phyloP scores from a whole-genome alignment of 2,888 invertebrate genomes.

The Timema cristinae region DNA sequence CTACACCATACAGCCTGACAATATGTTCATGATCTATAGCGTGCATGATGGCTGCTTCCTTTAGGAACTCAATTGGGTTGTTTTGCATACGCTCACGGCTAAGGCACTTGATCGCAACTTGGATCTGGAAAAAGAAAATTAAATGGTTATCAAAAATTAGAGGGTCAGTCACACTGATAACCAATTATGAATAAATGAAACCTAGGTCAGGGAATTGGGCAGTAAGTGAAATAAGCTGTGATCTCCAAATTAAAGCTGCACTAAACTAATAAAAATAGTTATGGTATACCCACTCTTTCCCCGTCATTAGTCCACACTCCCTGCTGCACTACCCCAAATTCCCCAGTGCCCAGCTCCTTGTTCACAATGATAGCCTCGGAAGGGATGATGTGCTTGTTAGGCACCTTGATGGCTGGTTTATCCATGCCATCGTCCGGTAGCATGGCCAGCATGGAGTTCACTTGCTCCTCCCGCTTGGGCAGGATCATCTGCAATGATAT shows the following conservation, averaged over 20 bases:
- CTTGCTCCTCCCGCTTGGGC: constrained; percentile 41
- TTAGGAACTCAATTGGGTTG: constrained; percentile 93
- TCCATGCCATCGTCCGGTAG: constrained; percentile 35
- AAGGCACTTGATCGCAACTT: constrained; percentile 96
- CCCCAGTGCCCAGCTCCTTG: constrained; percentile 93
- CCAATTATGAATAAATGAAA: too few species aligned
- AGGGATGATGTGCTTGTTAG: constrained; percentile 79
- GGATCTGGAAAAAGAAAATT: constrained; percentile 57
- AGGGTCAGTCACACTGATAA: not conserved
- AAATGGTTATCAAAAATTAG: not conserved
- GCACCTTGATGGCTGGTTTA: constrained; percentile 45
- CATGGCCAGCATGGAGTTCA: constrained; percentile 40
- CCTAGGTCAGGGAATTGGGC: too few species aligned
- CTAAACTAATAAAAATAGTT: not conserved
- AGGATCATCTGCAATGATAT: constrained; percentile 41
- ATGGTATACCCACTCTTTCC: constrained; percentile 62
- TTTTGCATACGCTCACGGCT: constrained; percentile 93
- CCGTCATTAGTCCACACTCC: constrained; percentile 96
- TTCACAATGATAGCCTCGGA: constrained; percentile 89
- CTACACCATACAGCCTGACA: constrained; percentile 95
- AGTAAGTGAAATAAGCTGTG: too few species aligned
- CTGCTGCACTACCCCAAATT: constrained; percentile 97
- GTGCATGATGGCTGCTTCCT: constrained; percentile 98
- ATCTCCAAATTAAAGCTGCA: too few species aligned
- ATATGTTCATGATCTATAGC: constrained; percentile 96